These are phyloP conservation scores for Stictonetta naevosa DNA, from an alignment of 2,113 vertebrate genomes.

Conservation along the genomic window DNA sequence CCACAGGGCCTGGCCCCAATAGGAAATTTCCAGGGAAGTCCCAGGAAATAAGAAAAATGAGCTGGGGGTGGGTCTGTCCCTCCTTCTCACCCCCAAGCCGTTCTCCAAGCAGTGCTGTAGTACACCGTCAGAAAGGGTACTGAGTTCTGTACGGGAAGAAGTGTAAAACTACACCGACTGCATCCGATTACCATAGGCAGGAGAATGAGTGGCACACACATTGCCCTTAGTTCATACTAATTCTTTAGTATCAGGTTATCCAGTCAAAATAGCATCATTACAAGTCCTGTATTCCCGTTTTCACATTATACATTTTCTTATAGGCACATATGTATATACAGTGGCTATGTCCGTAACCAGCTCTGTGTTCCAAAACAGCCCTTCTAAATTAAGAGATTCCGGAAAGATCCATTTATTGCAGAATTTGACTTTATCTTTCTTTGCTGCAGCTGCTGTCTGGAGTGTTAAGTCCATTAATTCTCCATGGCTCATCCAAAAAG, in stretches of 20 bases:
- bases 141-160: not conserved
- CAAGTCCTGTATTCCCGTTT: not conserved
- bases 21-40: too few relatives aligned
- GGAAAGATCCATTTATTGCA: slow-evolving; percentile 5
- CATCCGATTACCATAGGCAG: not conserved
- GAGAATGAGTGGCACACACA: not conserved
- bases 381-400: slow-evolving; percentile 28
- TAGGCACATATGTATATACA: slow-evolving; percentile 57
- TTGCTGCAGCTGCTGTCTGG: not conserved
- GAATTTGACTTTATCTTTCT: not conserved
- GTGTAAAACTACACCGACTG: not conserved
- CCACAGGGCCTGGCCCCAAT: too few relatives aligned
- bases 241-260: not conserved
- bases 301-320: slow-evolving; percentile 37
- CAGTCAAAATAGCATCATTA: not conserved
- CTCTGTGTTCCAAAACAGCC: slow-evolving; percentile 32
- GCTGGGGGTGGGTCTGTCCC: too few relatives aligned
- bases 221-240: not conserved
- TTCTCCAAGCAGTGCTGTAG: not conserved
- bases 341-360: slow-evolving; percentile 17
- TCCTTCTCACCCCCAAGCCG: not conserved
- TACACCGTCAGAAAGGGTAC: not conserved
- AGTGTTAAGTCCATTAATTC: not conserved
- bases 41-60: too few relatives aligned
- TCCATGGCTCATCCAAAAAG: not conserved